Percentiles rank a stretch among this genome's conserved stretches.
Evolutionary conservation across 2,113 vertebrate genomes (phyloP).

Genomic region (Cavia aperea): DNA sequence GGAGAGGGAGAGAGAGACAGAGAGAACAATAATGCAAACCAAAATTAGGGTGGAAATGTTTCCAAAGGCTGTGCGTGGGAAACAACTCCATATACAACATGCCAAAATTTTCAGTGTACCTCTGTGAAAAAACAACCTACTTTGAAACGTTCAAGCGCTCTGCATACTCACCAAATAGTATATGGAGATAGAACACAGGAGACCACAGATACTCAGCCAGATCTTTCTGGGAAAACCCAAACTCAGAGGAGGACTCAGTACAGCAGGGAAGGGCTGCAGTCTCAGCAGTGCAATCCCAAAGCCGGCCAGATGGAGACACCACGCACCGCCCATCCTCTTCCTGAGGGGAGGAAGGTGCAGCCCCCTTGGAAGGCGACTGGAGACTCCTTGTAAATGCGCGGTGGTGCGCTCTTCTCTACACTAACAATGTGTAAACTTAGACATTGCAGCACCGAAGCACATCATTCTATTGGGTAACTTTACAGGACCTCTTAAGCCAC

Average conservation of each 20-base stretch:
- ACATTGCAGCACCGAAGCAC: background rate
- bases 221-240: background rate
- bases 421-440: background rate
- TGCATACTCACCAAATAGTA: background rate
- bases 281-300: background rate
- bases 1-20: too few species aligned
- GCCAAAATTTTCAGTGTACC: background rate
- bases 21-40: background rate
- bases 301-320: too few species aligned
- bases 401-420: background rate
- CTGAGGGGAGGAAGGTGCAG: background rate
- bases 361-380: background rate
- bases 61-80: background rate
- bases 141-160: background rate
- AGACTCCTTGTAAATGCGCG: too few species aligned
- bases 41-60: background rate
- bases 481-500: background rate
- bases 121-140: background rate
- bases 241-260: background rate
- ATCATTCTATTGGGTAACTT: background rate
- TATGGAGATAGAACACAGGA: background rate
- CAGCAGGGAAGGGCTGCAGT: accelerated
- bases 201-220: background rate
- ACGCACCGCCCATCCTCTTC: background rate
- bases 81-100: background rate